These are phyloP conservation scores for Micoletzkya japonica DNA, from an alignment of 2,888 invertebrate species.

Conservation along the genomic window DNA sequence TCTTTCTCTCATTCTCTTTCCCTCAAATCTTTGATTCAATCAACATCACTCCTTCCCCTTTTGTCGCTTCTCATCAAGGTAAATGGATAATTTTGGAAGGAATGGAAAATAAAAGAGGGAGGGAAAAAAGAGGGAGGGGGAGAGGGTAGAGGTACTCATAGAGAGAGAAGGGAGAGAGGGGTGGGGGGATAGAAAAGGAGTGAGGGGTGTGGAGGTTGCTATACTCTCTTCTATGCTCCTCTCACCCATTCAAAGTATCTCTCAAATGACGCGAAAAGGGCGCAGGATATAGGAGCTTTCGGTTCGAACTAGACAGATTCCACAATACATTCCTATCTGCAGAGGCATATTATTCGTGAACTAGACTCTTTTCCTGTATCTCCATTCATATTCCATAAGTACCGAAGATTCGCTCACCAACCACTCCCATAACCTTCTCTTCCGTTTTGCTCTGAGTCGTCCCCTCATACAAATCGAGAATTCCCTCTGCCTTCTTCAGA, in stretches of 20 bases:
- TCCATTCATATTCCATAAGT: not conserved
- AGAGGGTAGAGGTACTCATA: not conserved
- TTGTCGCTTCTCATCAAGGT: too few species aligned
- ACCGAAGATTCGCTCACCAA: slow-evolving; percentile 40
- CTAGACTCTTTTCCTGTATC: not conserved
- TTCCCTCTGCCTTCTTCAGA: slow-evolving; percentile 53
- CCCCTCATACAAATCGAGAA: slow-evolving; percentile 60
- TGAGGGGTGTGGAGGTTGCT: too few species aligned
- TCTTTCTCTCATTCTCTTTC: not conserved
- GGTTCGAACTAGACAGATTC: too few species aligned
- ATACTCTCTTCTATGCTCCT: too few species aligned
- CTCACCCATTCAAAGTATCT: not conserved
- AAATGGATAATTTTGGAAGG: too few species aligned
- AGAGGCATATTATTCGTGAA: too few species aligned
- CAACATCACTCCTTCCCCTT: too few species aligned
- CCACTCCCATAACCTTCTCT: slow-evolving; percentile 51
- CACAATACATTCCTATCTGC: too few species aligned
- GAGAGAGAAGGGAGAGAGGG: slow-evolving; percentile 15
- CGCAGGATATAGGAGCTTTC: not conserved
- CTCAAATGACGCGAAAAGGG: not conserved
- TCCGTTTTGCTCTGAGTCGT: slow-evolving; percentile 44
- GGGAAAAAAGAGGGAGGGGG: not conserved
- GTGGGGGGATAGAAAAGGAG: not conserved
- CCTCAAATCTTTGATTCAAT: not conserved
- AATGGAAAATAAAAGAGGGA: too few species aligned